Evolutionary conservation across 2,888 invertebrate genomes (phyloP), one percentile per base, ranked within the genome.

Genomic region (Heliconius sara): DNA sequence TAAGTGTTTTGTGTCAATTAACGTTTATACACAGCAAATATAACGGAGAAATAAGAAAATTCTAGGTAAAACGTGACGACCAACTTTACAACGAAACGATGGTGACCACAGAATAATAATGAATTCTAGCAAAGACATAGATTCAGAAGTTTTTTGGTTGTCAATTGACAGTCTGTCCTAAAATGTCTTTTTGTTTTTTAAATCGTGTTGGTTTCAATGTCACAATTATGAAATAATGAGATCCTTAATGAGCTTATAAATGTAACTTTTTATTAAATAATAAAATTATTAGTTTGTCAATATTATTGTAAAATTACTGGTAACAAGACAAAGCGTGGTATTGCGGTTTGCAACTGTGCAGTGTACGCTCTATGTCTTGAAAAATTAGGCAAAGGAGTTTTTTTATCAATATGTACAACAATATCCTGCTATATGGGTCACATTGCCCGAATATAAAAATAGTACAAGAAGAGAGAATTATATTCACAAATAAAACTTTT

Each of bases 51-150:
- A 78, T 78, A 52, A 63, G 66, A 74, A 74, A 80, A 79, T 78
- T 79, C 65, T 72, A 70, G 27, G 47, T 70, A 60, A 70, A 79
- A 74, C 81, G 81, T 82, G 82, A 82, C 81, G 77, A 81, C 76
- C 76, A 47, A 73, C 22, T 39, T 43, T 65, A 27, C 43, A 77
- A 73, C 74, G 75, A 82, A 82, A 72, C 72, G 71, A 60, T 80
- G 63, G 60, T 70, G 30, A 78, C 39, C 81, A 81, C 27, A 82
- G 80, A 82, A 30, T 73, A 66, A 67, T 65, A 65, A 75, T 65
- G 13, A 57, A 72, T 30, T 72, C 7, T 70, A 70, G 52, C 71
- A 34, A 57, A 34, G n/a, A 30, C 22, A 57, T 7, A 34, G n/a
- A 30, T 27, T 34, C 7, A 34, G 57, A 60, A 73, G 34, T n/a